Evolutionary conservation across 2,113 vertebrate genomes (phyloP).

Genomic region (Tricholaema leucomelas): DNA sequence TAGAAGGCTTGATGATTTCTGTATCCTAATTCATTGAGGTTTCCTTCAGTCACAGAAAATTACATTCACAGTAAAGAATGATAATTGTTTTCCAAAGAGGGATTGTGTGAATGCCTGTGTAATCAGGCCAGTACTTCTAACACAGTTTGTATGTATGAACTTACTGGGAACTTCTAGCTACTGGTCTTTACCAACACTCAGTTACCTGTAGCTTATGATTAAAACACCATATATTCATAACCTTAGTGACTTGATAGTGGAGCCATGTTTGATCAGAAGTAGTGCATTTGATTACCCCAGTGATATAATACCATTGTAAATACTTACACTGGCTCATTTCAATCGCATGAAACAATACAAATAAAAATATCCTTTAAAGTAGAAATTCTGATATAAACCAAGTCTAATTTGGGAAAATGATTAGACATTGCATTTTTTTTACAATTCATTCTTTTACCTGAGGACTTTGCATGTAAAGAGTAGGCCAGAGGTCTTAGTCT

Average conservation of each 20-base stretch:
- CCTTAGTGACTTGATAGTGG: slow-evolving; percentile 33
- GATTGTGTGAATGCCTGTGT: background rate
- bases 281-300: slow-evolving; percentile 18
- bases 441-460: background rate
- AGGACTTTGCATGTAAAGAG: background rate
- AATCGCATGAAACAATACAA: background rate
- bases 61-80: background rate
- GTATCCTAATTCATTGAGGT: background rate
- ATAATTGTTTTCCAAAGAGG: background rate
- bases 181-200: background rate
- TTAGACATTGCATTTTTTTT: background rate
- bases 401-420: background rate
- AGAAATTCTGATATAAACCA: background rate
- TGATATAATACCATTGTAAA: slow-evolving; percentile 28
- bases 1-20: background rate
- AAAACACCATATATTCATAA: slow-evolving; percentile 21
- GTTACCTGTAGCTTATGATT: slow-evolving; percentile 16
- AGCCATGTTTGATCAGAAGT: slow-evolving; percentile 10
- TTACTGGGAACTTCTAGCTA: background rate
- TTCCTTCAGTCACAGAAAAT: background rate
- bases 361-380: background rate
- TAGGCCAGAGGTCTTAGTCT: background rate
- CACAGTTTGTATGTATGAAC: background rate
- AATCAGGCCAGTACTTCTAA: background rate
- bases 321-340: background rate